These are phyloP conservation scores for Euthynnus affinis DNA, from an alignment of 2,797 vertebrate species.

Conservation along the genomic window DNA sequence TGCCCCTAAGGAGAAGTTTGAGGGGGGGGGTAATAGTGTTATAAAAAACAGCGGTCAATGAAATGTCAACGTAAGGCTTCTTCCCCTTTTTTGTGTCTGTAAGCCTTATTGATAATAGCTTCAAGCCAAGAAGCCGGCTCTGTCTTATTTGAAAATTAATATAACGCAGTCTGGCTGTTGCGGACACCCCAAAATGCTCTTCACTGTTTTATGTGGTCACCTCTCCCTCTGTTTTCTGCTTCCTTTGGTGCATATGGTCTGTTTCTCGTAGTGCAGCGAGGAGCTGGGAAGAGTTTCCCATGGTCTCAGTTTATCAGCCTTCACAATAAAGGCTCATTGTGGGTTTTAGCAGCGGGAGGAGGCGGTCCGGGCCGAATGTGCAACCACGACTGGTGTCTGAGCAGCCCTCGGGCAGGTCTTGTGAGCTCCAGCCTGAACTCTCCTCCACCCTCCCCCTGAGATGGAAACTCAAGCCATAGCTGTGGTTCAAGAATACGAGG, in stretches of 20 bases:
- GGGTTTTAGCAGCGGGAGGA: conserved; percentile 59
- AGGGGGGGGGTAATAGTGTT: conserved; percentile 23
- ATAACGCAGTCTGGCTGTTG: conserved; percentile 39
- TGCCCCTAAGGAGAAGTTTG: conserved; percentile 15
- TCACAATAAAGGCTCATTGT: conserved; percentile 73
- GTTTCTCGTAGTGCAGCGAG: conserved; percentile 49
- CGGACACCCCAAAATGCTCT: conserved; percentile 45
- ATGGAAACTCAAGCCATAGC: conserved; percentile 70
- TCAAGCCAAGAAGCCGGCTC: conserved; percentile 52
- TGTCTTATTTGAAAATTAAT: conserved; percentile 55
- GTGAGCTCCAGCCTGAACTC: conserved; percentile 43
- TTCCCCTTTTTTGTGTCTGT: conserved; percentile 61
- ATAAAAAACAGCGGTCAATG: conserved; percentile 61
- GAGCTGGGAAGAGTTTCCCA: conserved; percentile 66
- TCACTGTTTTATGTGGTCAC: conserved; percentile 50
- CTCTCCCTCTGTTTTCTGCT: conserved; percentile 36
- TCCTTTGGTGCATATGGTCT: conserved; percentile 33
- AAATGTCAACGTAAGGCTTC: conserved; percentile 57
- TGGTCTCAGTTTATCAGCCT: conserved; percentile 65
- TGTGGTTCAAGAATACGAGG: conserved; percentile 71
- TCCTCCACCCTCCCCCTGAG: conserved; percentile 52
- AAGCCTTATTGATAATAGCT: conserved; percentile 71
- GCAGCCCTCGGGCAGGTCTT: conserved; percentile 49
- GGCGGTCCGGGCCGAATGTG: conserved; percentile 35
- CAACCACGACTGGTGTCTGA: conserved; percentile 45